phyloP scores from a whole-genome alignment of 2,113 vertebrate genomes.

The Phyllostomus hastatus region DNA sequence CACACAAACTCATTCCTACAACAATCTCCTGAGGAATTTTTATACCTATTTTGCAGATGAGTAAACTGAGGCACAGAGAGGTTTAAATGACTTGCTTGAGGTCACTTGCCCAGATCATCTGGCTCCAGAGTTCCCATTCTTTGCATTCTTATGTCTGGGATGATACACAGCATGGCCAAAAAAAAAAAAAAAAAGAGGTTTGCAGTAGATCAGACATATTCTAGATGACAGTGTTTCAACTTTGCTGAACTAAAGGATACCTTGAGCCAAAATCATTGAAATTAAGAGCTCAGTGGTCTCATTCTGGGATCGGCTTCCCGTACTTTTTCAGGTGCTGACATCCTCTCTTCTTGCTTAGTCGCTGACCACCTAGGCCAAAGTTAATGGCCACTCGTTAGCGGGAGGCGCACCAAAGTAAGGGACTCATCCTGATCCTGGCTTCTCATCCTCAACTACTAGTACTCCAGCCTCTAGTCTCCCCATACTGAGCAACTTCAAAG shows the following conservation, averaged over 20 bases:
- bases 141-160: background rate
- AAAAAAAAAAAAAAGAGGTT: background rate
- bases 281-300: background rate
- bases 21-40: background rate
- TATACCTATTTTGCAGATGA: background rate
- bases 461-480: background rate
- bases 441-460: background rate
- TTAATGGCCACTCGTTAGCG: background rate
- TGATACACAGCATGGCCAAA: background rate
- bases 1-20: background rate
- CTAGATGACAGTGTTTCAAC: background rate
- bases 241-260: background rate
- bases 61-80: background rate
- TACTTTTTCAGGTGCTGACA: background rate
- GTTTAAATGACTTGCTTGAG: background rate
- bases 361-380: background rate
- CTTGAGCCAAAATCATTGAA: background rate
- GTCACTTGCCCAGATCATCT: background rate
- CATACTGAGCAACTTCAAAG: background rate
- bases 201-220: background rate
- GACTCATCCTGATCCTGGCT: background rate
- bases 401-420: background rate
- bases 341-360: background rate
- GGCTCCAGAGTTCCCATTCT: background rate
- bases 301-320: background rate